Base-by-base conservation (phyloP, 2,113 vertebrate species). In the Xiphias gladius region DNA sequence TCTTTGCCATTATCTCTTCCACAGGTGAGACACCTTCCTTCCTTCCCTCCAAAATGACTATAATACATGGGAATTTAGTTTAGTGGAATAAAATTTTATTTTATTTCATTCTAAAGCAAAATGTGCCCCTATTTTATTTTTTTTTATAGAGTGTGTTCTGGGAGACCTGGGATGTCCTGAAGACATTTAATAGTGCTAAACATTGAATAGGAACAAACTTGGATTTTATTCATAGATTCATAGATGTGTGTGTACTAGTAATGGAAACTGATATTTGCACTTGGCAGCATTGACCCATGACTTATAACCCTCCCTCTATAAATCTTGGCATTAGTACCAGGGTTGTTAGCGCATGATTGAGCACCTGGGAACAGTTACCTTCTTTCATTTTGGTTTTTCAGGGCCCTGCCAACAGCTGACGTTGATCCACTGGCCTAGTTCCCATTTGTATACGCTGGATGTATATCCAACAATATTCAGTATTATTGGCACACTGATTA, bases 1-100 rank as follows among this genome's bases (percentile, higher is more conserved):
- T 99, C 9, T 99, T 99, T 76, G 96, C 97, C 2, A 96, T 97
- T 77, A 99, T 99, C 83, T 98, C 98, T 4, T 96, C 98, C 50
- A 97, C 96, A 71, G 98, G 98, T 99, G 86, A 96, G 94, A 66
- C 22, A 46, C 4, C 12, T 19, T 41, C 62, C 7, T n/a, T 52
- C 24, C 13, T 32, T 65, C 28, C 68, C 35, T 68, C 2, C 1
- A 61, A 52, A 52, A 52, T 54, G 11, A 7, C 8, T 58, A 22
- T 16, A 32, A 54, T 26, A 24, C 43, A 46, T 24, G 0, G 0
- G 11, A 35, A 20, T 19, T 0, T 1, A 52, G 12, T 52, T n/a
- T 13, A 48, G 11, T 16, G 6, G 54, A 43, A 55, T 22, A 50
- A 35, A 24, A 70, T 62, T 2, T 35, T 24, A 39, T 37, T 0